Base-by-base conservation (phyloP, 2,113 vertebrate genomes). In the Gambusia affinis region DNA sequence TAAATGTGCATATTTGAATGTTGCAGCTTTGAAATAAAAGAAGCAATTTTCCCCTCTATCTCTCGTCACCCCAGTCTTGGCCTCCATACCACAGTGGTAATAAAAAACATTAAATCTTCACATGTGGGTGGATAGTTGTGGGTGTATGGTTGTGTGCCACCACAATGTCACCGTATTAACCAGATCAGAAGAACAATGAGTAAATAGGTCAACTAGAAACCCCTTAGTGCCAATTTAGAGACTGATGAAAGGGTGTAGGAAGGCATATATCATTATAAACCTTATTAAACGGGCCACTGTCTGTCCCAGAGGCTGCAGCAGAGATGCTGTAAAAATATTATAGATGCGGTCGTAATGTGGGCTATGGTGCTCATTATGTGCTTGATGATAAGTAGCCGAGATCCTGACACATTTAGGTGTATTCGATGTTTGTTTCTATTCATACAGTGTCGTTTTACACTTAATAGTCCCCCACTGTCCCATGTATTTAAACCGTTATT, bases 201-300 rank as follows among this genome's bases (percentile, higher is more conserved):
- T 87, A 93, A 92, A 91, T 92, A 88, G 90, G 91, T 93, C 90
- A 90, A 85, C 88, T 72, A 81, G 70, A 85, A 91, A 77, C 73
- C 83, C 87, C 86, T 86, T 85, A 88, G 83, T 89, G 88, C 86
- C 90, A 90, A 92, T 92, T 91, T 85, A 89, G 76, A 86, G 82
- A 67, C 78, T 87, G 88, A 92, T 87, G 87, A 87, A 90, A 87
- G 80, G 85, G 86, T 75, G 87, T 89, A 82, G 89, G 88, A 88
- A 89, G 87, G 65, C 76, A 85, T 89, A 79, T 86, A 88, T 87
- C 77, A 84, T 88, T 87, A 84, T 85, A 86, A 90, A 86, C 70
- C 87, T 80, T 88, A 88, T 91, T 88, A 90, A 92, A 88, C 78
- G 78, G 80, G 85, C 86, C 84, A 81, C 67, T 47, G 64, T 88